phyloP scores from a whole-genome alignment of 2,888 invertebrate genomes.

The Hypolimnas misippus region DNA sequence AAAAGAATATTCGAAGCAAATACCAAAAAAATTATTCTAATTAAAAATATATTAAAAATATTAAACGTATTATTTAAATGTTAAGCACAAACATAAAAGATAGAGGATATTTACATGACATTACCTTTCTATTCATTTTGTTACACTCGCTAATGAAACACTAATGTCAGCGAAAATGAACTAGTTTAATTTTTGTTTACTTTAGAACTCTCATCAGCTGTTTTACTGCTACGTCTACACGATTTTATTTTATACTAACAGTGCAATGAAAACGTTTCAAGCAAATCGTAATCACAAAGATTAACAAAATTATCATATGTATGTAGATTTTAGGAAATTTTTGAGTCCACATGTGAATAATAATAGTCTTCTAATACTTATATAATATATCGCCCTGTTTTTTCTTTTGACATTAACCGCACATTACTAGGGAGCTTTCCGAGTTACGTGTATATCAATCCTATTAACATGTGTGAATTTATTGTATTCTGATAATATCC shows the following conservation, averaged over 20 bases:
- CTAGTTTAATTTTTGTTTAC: slow-evolving; percentile 25
- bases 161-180: slow-evolving; percentile 24
- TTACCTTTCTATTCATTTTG: slow-evolving; percentile 23
- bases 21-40: no score
- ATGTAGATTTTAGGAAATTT: neutral
- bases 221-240: slow-evolving; percentile 1
- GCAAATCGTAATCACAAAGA: neutral
- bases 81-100: neutral
- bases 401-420: no score
- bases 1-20: no score
- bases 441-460: no score
- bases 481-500: no score
- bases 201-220: slow-evolving; percentile 14
- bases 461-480: no score
- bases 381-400: no score
- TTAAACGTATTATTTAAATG: no score
- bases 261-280: neutral
- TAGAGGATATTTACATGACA: slow-evolving; percentile 1
- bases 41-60: no score
- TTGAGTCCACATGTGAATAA: no score
- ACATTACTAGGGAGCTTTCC: no score
- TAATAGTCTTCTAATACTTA: no score
- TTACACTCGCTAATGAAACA: slow-evolving; percentile 19
- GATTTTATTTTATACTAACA: neutral
- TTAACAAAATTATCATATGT: neutral